Percentiles rank a stretch among this genome's conserved stretches.
Evolutionary conservation across 2,888 invertebrate genomes (phyloP).

Genomic region (Drosophila paracracens): DNA sequence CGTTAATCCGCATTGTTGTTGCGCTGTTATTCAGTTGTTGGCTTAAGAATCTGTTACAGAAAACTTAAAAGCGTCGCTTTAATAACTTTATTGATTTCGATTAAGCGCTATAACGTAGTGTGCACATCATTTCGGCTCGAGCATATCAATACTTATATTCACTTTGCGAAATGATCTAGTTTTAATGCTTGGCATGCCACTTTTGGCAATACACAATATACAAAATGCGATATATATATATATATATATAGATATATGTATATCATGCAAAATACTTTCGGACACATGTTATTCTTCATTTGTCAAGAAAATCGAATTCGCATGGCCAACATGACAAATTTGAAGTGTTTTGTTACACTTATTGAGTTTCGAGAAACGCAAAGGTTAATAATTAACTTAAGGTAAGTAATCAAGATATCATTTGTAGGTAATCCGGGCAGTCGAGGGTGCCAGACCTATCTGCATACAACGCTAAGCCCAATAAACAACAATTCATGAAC

Average conservation of each 20-base stretch:
- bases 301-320: not conserved
- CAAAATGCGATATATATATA: not conserved
- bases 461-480: slow-evolving; percentile 9
- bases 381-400: not conserved
- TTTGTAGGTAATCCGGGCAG: slow-evolving; percentile 2
- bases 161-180: not conserved
- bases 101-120: slow-evolving; percentile 75
- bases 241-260: not conserved
- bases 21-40: slow-evolving; percentile 69
- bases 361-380: slow-evolving; percentile 2
- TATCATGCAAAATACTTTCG: not conserved
- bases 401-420: not conserved
- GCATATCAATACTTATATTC: slow-evolving; percentile 17
- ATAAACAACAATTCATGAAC: slow-evolving; percentile 69
- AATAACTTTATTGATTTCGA: slow-evolving; percentile 80
- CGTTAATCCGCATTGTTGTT: slow-evolving; percentile 76
- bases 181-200: not conserved
- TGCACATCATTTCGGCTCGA: slow-evolving; percentile 6
- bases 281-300: not conserved
- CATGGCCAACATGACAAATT: not conserved
- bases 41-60: slow-evolving; percentile 78
- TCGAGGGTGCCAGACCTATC: slow-evolving; percentile 8
- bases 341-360: not conserved
- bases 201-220: not conserved
- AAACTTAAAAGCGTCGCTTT: slow-evolving; percentile 79